Base-by-base conservation (phyloP, 1,140 invertebrate genomes). In the Ephestia elutella region DNA sequence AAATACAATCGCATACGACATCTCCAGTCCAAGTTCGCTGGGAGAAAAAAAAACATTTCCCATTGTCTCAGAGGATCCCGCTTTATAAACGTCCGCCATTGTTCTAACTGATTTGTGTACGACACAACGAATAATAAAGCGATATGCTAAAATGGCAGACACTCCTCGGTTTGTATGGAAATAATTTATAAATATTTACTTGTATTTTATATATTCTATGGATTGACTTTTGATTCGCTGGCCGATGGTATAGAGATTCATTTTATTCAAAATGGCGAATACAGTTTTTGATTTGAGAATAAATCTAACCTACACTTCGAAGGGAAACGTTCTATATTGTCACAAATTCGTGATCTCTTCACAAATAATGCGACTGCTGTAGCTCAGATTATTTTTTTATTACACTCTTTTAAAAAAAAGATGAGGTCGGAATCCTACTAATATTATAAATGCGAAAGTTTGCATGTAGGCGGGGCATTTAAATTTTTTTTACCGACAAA, bases 61-160 rank as follows among this genome's bases (percentile, higher is more conserved):
- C 56, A 62, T 62, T 62, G 60, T 62, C 56, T 57, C 15, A 18
- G 18, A 60, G 20, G 51, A 35, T 18, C 18, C 30, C 28, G 56
- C 32, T 57, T 54, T 57, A 57, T 57, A 62, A 19, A 18, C 19
- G 21, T 32, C n/a, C 25, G 48, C n/a, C 50, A 53, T 53, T 53
- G 50, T 53, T 53, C n/a, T n/a, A 44, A 20, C 56, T 54, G 60
- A 54, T 56, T 54, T 32, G 50, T 15, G 35, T 11, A 7, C 28
- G 38, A 32, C 56, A 49, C 21, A 11, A 9, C 0, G 32, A 73
- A 77, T 73, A 73, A 73, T 80, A 80, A 32, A 79, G 79, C 72
- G 70, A 79, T 79, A 81, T 75, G 73, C 67, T 75, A 73, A 78
- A 67, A 60, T 70, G 70, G 63, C 65, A 10, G 56, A 21, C 20